Evolutionary conservation across 2,113 vertebrate genomes (phyloP).

Genomic region (Hymenochirus boettgeri): DNA sequence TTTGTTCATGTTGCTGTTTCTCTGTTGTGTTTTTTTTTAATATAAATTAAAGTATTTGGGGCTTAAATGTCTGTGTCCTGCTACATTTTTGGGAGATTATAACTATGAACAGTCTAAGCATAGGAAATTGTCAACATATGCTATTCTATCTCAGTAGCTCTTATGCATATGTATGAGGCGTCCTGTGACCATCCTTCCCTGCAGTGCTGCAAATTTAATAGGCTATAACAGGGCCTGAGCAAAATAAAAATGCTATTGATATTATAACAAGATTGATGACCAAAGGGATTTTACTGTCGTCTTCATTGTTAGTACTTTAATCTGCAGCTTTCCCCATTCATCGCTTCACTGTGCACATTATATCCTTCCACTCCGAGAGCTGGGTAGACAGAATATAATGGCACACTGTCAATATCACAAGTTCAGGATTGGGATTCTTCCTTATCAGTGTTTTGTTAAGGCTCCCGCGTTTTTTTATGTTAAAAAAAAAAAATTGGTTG

Average conservation of each 20-base stretch:
- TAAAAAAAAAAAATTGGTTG: no score
- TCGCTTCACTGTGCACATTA: neutral
- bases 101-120: neutral
- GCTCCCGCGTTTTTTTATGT: no score
- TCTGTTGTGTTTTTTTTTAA: no score
- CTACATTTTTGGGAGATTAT: neutral
- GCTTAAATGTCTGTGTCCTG: neutral
- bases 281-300: neutral
- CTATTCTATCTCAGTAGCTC: neutral
- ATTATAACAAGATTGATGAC: slow-evolving; percentile 3
- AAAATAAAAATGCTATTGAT: slow-evolving; percentile 1
- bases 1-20: no score
- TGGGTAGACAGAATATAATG: neutral
- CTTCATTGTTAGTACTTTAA: neutral
- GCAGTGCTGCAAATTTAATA: neutral
- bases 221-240: neutral
- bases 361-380: neutral
- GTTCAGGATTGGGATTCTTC: no score
- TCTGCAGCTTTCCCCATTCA: neutral
- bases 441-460: no score
- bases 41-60: no score
- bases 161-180: neutral
- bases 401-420: no score
- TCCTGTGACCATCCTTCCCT: neutral
- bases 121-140: neutral